Percentiles rank a stretch among this genome's conserved stretches.
These are phyloP conservation scores for Dendrolimus punctatus DNA, from an alignment of 1,140 invertebrate species.

Conservation along the genomic window DNA sequence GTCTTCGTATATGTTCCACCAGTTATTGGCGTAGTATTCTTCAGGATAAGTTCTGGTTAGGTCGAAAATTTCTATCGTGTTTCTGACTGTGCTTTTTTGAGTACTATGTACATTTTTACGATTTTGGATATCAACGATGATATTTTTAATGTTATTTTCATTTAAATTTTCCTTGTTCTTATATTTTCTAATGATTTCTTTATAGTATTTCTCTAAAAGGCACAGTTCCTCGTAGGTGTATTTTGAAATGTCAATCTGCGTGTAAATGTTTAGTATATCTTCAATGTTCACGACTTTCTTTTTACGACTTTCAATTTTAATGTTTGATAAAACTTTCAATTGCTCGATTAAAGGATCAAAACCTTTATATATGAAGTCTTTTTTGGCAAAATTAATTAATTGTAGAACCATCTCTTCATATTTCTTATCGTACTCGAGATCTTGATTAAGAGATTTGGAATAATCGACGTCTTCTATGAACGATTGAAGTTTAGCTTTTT, in stretches of 20 bases:
- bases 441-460: slow-evolving; percentile 51
- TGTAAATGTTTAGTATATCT: slow-evolving; percentile 53
- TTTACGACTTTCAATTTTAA: slow-evolving; percentile 43
- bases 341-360: slow-evolving; percentile 67
- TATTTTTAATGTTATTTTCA: slow-evolving; percentile 39
- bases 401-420: slow-evolving; percentile 63
- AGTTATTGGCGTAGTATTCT: slow-evolving; percentile 69
- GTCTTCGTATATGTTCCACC: slow-evolving; percentile 69
- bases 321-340: slow-evolving; percentile 51
- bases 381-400: slow-evolving; percentile 63
- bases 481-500: slow-evolving; percentile 47
- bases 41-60: slow-evolving; percentile 54
- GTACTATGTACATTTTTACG: slow-evolving; percentile 24
- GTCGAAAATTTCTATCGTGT: slow-evolving; percentile 50
- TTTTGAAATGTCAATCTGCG: slow-evolving; percentile 47
- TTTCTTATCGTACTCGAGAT: slow-evolving; percentile 59
- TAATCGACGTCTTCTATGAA: slow-evolving; percentile 63
- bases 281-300: slow-evolving; percentile 45
- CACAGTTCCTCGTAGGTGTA: slow-evolving; percentile 60
- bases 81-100: slow-evolving; percentile 28
- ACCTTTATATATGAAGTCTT: slow-evolving; percentile 65
- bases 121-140: slow-evolving; percentile 17
- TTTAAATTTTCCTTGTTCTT: slow-evolving; percentile 40
- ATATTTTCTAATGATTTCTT: slow-evolving; percentile 59
- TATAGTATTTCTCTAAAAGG: slow-evolving; percentile 54